Evolutionary conservation across 1,140 invertebrate genomes (phyloP), one percentile per base, ranked within the genome.

Genomic region (Anthonomus grandis): DNA sequence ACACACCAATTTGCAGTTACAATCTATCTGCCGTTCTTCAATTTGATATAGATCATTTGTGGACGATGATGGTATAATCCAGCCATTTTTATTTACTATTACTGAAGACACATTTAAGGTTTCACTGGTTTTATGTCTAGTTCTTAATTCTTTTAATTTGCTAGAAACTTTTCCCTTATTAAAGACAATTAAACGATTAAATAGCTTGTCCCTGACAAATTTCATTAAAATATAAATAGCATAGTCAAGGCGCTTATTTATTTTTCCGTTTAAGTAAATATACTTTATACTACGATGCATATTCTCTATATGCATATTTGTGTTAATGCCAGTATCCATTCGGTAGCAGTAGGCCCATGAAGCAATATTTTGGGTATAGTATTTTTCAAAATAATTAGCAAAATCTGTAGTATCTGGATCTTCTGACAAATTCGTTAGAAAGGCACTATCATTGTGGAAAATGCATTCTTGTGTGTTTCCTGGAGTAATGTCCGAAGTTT

Each of bases 171-270:
- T 57, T 49, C 18, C 54, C n/a, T n/a, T n/a, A n/a, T 23, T 9
- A 4, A 49, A 4, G 1, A 38, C 36, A 21, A 50, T 57, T 31
- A 55, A 38, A 4, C 21, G 44, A 22, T 36, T 21, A 38, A 57
- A 57, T 36, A 57, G 27, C 22, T 57, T 49, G 19, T 57, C 54
- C 18, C 54, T 6, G 34, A 49, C 54, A 57, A 57, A 57, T 50
- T 51, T 48, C 34, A 57, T 48, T 23, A 57, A 31, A 4, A 21
- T 21, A 15, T 38, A 3, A n/a, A 57, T 38, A 4, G 45, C 25
- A 21, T 57, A 3, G 39, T 57, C 54, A 49, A 57, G 54, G 2
- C 54, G 6, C 24, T 57, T 57, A 57, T 19, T 41, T 19, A 25
- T 9, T 13, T 51, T 55, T 25, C 52, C 52, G 34, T 5, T 52